Percentiles rank a stretch among this genome's conserved stretches.
phyloP scores from a whole-genome alignment of 2,797 vertebrate species.

The Melanitta fusca region DNA sequence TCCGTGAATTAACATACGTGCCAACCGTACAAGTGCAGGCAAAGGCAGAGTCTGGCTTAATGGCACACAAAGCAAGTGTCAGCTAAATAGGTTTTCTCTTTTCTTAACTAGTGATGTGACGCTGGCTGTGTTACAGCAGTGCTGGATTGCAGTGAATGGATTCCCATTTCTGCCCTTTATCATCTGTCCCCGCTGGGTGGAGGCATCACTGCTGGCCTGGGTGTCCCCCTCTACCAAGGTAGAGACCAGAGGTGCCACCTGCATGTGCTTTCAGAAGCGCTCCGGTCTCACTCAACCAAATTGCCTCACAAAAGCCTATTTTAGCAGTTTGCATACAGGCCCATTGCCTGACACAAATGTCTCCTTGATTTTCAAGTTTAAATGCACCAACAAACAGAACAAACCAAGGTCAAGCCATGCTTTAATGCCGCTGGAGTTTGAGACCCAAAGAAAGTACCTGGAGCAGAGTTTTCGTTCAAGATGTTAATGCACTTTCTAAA shows the following conservation, averaged over 20 bases:
- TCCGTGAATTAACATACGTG: neutral
- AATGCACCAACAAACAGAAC: neutral
- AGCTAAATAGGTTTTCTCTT: conserved; percentile 53
- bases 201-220: neutral
- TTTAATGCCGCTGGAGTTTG: neutral
- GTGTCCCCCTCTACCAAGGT: rapidly evolving
- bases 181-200: rapidly evolving
- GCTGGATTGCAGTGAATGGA: neutral
- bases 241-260: neutral
- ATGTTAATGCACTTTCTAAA: neutral
- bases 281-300: rapidly evolving
- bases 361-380: neutral
- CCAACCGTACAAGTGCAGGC: neutral
- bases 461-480: neutral
- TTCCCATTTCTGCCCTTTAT: neutral
- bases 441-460: neutral
- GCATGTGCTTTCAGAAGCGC: neutral
- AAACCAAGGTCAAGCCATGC: neutral
- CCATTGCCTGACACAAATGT: neutral
- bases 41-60: neutral
- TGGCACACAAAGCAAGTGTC: conserved; percentile 38
- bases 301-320: neutral
- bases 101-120: neutral
- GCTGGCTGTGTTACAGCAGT: rapidly evolving
- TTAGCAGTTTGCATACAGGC: rapidly evolving